These are phyloP conservation scores for Ypsolopha scabrella DNA, from an alignment of 2,888 invertebrate genomes.

Conservation along the genomic window DNA sequence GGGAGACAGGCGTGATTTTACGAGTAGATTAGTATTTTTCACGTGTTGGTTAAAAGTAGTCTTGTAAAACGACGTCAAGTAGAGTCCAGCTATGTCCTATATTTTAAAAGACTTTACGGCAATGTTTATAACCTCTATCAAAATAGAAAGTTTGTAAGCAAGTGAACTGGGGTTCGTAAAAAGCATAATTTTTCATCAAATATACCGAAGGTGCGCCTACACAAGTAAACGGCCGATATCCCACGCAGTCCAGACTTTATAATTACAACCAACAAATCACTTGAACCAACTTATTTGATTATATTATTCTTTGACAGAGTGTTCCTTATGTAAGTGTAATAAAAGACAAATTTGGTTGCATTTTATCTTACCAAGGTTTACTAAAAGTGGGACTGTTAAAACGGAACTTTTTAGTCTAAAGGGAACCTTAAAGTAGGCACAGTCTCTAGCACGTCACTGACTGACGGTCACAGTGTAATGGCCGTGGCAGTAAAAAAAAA, in stretches of 20 bases:
- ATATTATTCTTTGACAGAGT: too few relatives aligned
- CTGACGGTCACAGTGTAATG: too few relatives aligned
- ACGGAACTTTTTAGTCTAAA: constrained; percentile 16
- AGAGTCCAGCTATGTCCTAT: too few relatives aligned
- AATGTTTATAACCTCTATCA: not conserved
- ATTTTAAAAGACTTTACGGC: not conserved
- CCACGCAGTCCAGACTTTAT: constrained; percentile 19
- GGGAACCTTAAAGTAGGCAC: constrained; percentile 15
- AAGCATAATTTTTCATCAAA: constrained; percentile 2
- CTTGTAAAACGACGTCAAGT: too few relatives aligned
- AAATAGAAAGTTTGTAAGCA: not conserved
- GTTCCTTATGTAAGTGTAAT: not conserved
- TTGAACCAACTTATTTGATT: not conserved
- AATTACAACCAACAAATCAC: constrained; percentile 9
- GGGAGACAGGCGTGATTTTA: too few relatives aligned
- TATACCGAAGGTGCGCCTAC: constrained; percentile 17
- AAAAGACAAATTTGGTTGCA: not conserved
- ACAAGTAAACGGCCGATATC: constrained; percentile 22
- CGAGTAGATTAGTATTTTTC: too few relatives aligned
- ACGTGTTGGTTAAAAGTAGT: too few relatives aligned
- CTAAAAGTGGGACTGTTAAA: constrained; percentile 13
- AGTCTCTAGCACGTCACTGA: too few relatives aligned
- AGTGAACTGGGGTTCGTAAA: not conserved
- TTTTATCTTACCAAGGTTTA: not conserved
- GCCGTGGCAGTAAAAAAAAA: too few relatives aligned